A percentile compares a stretch with the other conserved stretches of the same genome.
Evolutionary conservation across 2,888 invertebrate genomes (phyloP).

Genomic region (Alloscopus bannaensis): DNA sequence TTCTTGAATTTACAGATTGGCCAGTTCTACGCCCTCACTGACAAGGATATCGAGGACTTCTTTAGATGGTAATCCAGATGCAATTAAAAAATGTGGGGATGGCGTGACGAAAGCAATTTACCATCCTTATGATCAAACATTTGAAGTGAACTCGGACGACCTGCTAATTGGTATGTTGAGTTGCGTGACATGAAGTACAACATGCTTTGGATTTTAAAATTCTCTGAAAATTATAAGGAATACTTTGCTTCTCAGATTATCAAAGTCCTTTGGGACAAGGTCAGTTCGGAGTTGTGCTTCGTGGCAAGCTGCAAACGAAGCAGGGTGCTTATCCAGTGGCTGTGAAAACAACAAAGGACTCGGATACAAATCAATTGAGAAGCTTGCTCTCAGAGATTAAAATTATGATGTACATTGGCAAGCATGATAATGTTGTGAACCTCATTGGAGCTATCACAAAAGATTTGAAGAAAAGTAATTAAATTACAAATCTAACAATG

Average conservation of each 20-base stretch:
- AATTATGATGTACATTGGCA: slow-evolving; percentile 61
- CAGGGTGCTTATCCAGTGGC: slow-evolving; percentile 52
- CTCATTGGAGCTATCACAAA: slow-evolving; percentile 66
- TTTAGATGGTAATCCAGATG: slow-evolving; percentile 65
- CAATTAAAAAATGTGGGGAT: slow-evolving; percentile 62
- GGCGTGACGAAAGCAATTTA: slow-evolving; percentile 61
- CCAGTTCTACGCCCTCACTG: slow-evolving; percentile 49
- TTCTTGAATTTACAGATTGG: slow-evolving; percentile 36
- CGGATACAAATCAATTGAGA: slow-evolving; percentile 53
- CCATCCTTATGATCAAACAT: slow-evolving; percentile 62
- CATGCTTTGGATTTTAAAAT: too few relatives aligned
- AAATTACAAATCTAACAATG: background rate
- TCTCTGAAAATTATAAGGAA: too few relatives aligned
- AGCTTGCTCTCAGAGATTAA: slow-evolving; percentile 62
- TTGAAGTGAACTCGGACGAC: slow-evolving; percentile 59
- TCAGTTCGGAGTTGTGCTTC: slow-evolving; percentile 65
- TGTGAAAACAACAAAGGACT: slow-evolving; percentile 61
- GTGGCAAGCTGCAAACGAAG: slow-evolving; percentile 53
- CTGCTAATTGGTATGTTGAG: slow-evolving; percentile 58
- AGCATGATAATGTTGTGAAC: slow-evolving; percentile 64
- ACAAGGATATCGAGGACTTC: slow-evolving; percentile 63
- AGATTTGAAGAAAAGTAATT: slow-evolving; percentile 61
- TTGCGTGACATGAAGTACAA: too few relatives aligned
- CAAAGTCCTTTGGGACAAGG: slow-evolving; percentile 60
- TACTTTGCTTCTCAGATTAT: slow-evolving; percentile 47